Base-by-base conservation (phyloP, 2,113 vertebrate genomes). In the Mormoops blainvillei region DNA sequence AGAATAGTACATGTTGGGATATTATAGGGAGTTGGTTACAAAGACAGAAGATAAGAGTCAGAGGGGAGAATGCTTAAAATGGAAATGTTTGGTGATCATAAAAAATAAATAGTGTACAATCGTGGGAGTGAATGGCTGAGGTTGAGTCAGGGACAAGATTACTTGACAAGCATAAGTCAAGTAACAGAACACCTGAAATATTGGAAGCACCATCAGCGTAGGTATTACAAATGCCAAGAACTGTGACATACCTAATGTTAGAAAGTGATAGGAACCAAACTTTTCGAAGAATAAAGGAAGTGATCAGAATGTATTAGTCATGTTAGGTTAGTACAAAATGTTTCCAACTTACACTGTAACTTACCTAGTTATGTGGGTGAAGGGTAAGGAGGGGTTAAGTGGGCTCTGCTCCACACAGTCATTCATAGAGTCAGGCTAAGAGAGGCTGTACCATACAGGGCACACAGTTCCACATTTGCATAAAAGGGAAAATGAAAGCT, bases 331-430 rank as follows among this genome's bases (percentile, higher is more conserved):
- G 10, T 89, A 92, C 15, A 58, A 85, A 67, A 19, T 18, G 33
- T 19, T 80, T 61, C 36, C n/a, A 22, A 20, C 50, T 88, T 33
- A 50, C 3, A 61, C 3, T 33, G 19, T 45, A 67, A 48, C 14
- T 68, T n/a, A 24, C 7, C 6, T 5, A 61, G 11, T 4, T 54
- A 18, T 43, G 11, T 28, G 4, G 1, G 22, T 65, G 19, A 13
- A 2, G 41, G 3, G 22, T 0, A 71, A 81, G 41, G 10, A n/a
- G 31, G 4, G 1, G 0, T 24, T 16, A 33, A 68, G 2, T 12
- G 3, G 2, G 33, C 18, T 3, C 2, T 56, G 10, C 0, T 87
- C 28, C 4, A 48, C 22, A 84, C 0, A 50, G 8, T 65, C 26
- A 3, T 45, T 80, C 13, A 56, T 14, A 28, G 22, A 65, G 3